Conservation (phyloP, 1,140 invertebrate genomes). For the Cecropterus lyciades region DNA sequence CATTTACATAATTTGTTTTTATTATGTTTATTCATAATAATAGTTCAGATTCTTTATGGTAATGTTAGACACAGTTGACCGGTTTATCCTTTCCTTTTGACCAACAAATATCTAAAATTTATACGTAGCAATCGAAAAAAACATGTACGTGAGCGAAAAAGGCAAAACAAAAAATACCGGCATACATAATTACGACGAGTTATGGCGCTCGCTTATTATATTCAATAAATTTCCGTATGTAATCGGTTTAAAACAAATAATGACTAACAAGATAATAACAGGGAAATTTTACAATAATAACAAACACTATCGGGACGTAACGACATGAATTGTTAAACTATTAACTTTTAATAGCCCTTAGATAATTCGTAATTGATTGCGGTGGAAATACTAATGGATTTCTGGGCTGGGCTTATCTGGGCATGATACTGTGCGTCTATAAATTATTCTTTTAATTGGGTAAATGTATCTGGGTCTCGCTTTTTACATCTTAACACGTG, state of each 20-base stretch:
- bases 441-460: background rate
- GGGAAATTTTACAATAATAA: background rate
- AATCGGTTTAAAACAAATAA: background rate
- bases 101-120: too few species aligned
- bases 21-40: too few species aligned
- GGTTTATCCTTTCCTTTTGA: too few species aligned
- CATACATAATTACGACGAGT: too few species aligned
- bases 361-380: background rate
- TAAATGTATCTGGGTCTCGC: background rate
- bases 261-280: background rate
- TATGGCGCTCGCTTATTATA: too few species aligned
- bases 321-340: background rate
- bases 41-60: too few species aligned
- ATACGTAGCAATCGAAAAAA: too few species aligned
- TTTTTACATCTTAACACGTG: background rate
- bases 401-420: slow-evolving; percentile 2
- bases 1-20: too few species aligned
- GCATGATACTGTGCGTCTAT: background rate
- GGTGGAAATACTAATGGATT: background rate
- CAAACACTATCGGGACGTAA: background rate
- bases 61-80: too few species aligned
- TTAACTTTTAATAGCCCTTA: background rate
- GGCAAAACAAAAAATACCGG: too few species aligned
- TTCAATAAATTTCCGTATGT: too few species aligned
- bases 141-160: too few species aligned